Percentiles rank a stretch among this genome's conserved stretches.
phyloP scores from a whole-genome alignment of 2,797 vertebrate genomes.

The Catharus ustulatus region DNA sequence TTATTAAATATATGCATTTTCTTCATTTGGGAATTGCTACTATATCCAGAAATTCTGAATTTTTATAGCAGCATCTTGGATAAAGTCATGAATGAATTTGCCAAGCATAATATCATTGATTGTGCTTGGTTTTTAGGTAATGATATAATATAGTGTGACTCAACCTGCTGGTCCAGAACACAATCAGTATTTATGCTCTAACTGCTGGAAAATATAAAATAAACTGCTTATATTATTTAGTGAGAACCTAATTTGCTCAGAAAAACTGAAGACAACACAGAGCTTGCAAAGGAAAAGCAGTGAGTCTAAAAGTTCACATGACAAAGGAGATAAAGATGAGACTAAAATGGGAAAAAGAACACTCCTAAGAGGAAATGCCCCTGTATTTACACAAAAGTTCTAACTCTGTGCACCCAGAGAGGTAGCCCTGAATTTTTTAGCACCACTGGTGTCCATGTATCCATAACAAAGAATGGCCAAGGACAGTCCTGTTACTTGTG shows the following conservation, averaged over 20 bases:
- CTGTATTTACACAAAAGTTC: not conserved
- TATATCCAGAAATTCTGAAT: not conserved
- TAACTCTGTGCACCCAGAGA: rapidly evolving
- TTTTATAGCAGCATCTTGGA: slow-evolving; percentile 19
- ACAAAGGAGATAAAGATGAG: not conserved
- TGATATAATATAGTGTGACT: not conserved
- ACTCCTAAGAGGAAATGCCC: not conserved
- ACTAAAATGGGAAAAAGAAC: not conserved
- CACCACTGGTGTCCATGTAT: not conserved
- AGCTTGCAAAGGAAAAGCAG: not conserved
- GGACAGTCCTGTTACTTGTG: not conserved
- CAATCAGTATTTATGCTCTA: not conserved
- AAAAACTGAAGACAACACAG: slow-evolving; percentile 7
- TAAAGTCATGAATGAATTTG: slow-evolving; percentile 32
- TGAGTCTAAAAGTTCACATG: not conserved
- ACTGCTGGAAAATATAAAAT: slow-evolving; percentile 15
- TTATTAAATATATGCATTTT: not conserved
- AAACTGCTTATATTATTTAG: slow-evolving; percentile 52
- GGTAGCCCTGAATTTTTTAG: not conserved
- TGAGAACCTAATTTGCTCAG: slow-evolving; percentile 27
- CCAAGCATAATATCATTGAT: slow-evolving; percentile 5
- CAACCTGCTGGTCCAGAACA: not conserved
- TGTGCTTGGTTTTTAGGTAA: slow-evolving; percentile 22
- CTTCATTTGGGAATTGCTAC: slow-evolving; percentile 25
- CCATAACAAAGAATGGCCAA: not conserved